These are phyloP conservation scores for Naja naja DNA, from an alignment of 2,113 vertebrate species.

Conservation along the genomic window DNA sequence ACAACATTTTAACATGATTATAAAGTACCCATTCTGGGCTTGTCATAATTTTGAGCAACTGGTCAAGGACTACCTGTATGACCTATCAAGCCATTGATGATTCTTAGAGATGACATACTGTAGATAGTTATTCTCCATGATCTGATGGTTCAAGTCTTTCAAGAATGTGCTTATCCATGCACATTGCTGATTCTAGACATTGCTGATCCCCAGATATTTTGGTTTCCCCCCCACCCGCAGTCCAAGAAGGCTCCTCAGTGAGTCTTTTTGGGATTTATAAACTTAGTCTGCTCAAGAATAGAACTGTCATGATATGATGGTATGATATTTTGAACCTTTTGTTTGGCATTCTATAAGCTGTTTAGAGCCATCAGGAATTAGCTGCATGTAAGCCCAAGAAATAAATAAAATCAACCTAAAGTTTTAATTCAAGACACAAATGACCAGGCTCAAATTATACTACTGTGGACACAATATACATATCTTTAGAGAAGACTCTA, in stretches of 20 bases:
- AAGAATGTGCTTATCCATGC: background rate
- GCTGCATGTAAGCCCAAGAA: background rate
- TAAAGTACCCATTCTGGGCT: background rate
- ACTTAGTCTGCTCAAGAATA: background rate
- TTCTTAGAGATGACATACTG: background rate
- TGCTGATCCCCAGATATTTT: background rate
- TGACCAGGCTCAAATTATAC: background rate
- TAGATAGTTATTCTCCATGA: background rate
- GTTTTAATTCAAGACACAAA: background rate
- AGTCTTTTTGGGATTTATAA: background rate
- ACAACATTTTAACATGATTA: background rate
- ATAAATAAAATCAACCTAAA: background rate
- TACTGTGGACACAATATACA: background rate
- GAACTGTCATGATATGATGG: background rate
- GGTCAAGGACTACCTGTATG: background rate
- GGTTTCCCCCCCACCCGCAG: background rate
- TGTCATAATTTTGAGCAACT: background rate
- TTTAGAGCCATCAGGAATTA: background rate
- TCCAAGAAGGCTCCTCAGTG: background rate
- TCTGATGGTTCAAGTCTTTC: background rate
- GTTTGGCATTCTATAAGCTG: background rate
- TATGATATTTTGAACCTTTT: background rate
- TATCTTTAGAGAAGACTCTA: background rate
- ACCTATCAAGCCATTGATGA: background rate
- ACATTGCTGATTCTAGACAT: background rate